Percentiles rank a stretch among this genome's conserved stretches.
Conservation (phyloP, 2,797 vertebrate genomes). For the Enteromius thamalakanensis region DNA sequence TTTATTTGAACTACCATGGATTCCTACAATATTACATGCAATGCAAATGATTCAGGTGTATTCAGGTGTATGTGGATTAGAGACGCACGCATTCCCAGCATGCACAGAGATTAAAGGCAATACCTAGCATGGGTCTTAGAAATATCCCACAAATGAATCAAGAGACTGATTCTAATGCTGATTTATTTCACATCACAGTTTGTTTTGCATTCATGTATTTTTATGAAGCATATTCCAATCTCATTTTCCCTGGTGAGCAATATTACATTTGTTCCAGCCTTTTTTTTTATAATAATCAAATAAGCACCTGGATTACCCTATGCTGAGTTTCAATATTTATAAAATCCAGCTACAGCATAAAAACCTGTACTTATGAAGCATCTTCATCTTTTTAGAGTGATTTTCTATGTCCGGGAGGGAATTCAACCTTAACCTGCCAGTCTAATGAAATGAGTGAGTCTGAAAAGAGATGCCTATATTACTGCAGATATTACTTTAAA, state of each 20-base stretch:
- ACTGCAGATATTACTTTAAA: background rate
- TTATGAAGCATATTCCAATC: background rate
- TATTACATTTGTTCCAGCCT: background rate
- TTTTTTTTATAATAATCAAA: background rate
- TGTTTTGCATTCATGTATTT: background rate
- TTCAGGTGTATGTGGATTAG: background rate
- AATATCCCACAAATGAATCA: slow-evolving; percentile 1
- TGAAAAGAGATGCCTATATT: background rate
- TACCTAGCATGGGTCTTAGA: background rate
- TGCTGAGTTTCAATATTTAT: slow-evolving; percentile 1
- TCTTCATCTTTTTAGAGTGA: background rate
- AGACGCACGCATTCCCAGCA: background rate
- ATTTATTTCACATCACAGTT: background rate
- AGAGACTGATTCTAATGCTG: background rate
- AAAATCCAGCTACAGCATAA: background rate
- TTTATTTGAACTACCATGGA: slow-evolving; percentile 14
- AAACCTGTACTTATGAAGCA: background rate
- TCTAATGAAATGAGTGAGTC: background rate
- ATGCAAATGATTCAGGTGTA: background rate
- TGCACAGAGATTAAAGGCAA: background rate
- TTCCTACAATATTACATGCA: background rate
- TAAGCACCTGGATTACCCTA: background rate
- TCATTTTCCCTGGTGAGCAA: background rate
- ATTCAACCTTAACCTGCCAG: no score
- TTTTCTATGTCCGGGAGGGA: background rate